Evolutionary conservation across 37 sponge, comb jelly and placozoan genomes (phyloP), one percentile per base, ranked within the genome.

Genomic region (Dysidea cf. avara): DNA sequence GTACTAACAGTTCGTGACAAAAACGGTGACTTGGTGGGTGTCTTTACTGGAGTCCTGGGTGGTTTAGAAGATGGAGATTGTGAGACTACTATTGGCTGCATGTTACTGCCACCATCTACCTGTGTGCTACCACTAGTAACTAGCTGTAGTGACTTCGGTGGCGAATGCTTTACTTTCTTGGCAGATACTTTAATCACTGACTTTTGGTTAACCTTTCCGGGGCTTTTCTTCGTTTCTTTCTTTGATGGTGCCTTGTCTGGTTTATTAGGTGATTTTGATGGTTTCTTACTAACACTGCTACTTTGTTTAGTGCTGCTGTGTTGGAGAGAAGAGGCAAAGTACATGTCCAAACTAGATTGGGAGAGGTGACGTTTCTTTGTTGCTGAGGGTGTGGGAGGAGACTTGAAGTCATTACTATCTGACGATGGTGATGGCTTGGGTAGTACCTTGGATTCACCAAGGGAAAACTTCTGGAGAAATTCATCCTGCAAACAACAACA

Each of bases 321-420:
- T n/a, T n/a, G n/a, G n/a, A n/a, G n/a, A n/a, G n/a, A n/a, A n/a
- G 86, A 74, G 32, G 74, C 51, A 61, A 85, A 40, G 53, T 79
- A 85, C 11, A 58, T 56, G 46, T 85, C 80, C 52, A 85, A 58
- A 31, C 58, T 78, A 20, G 80, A 39, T 31, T 85, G 86, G 28
- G 86, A 72, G 50, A 72, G 58, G 16, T 50, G 53, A 5, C 80
- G 67, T 38, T 78, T 78, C 33, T 59, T 29, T 0, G 61, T 14
- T 0, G 56, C 38, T 11, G 12, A 46, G 32, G 73, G 47, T n/a
- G 62, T 25, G 24, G 80, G 58, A 31, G 53, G n/a, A n/a, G n/a
- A n/a, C n/a, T n/a, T n/a, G n/a, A n/a, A n/a, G n/a, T n/a, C n/a
- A n/a, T n/a, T n/a, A n/a, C n/a, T n/a, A n/a, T n/a, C n/a, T n/a